Conservation (phyloP, 1,140 invertebrate species). For the Bactericera cockerelli region DNA sequence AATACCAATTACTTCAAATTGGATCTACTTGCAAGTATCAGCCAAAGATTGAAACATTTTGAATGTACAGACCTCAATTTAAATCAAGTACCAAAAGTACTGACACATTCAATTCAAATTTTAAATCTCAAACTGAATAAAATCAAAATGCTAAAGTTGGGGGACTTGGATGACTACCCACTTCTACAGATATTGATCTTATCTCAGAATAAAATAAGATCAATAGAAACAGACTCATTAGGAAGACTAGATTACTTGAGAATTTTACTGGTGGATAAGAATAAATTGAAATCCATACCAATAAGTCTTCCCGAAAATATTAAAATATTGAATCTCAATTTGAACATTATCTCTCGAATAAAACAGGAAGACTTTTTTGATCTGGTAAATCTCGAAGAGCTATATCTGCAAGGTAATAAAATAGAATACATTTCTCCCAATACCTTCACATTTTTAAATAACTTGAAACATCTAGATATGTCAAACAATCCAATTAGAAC, state of each 20-base stretch:
- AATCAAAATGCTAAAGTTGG: not conserved
- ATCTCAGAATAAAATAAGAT: not conserved
- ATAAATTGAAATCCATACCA: not conserved
- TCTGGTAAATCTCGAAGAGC: not conserved
- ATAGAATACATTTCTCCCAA: not conserved
- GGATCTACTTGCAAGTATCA: not conserved
- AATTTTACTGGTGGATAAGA: not conserved
- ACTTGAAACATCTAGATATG: not conserved
- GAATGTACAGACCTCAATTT: not conserved
- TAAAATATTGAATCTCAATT: conserved; percentile 5
- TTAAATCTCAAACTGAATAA: not conserved
- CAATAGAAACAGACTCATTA: not conserved
- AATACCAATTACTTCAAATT: conserved; percentile 1
- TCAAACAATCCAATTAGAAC: not conserved
- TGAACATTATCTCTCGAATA: not conserved
- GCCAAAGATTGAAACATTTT: conserved; percentile 2
- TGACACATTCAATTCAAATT: conserved; percentile 3
- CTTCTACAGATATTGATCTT: not conserved
- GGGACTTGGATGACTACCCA: conserved; percentile 2
- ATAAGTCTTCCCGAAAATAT: not conserved
- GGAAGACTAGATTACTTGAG: conserved; percentile 3
- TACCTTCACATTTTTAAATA: not conserved
- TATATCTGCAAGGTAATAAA: conserved; percentile 1
- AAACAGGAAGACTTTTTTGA: not conserved
- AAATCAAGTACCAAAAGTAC: not conserved